A percentile compares a stretch with the other conserved stretches of the same genome.
Evolutionary conservation across 2,113 vertebrate species (phyloP).

Genomic region (Chunga burmeisteri): DNA sequence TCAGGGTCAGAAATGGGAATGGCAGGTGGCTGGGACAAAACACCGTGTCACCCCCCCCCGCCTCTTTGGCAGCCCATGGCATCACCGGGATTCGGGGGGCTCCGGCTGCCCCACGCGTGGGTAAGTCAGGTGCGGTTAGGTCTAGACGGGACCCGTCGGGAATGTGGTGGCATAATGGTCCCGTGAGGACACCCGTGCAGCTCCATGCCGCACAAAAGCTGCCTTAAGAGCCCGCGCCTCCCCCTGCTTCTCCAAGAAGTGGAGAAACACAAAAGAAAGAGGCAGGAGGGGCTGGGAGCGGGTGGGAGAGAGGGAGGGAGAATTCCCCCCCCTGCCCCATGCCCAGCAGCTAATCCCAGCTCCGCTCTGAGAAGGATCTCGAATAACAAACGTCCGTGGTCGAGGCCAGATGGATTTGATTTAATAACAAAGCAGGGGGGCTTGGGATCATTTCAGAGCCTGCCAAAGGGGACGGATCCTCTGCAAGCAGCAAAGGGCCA

Average conservation of each 20-base stretch:
- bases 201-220: background rate
- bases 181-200: background rate
- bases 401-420: slow-evolving; percentile 51
- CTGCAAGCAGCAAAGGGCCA: background rate
- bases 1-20: background rate
- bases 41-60: background rate
- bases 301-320: background rate
- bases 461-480: background rate
- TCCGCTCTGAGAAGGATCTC: slow-evolving; percentile 11
- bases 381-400: background rate
- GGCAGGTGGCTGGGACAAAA: background rate
- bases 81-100: background rate
- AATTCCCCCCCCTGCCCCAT: background rate
- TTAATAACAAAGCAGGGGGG: slow-evolving; percentile 38
- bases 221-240: background rate
- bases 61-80: accelerated
- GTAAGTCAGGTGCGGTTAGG: background rate
- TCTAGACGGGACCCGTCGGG: background rate
- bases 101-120: accelerated
- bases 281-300: background rate
- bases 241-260: background rate
- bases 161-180: background rate
- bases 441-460: background rate
- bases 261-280: slow-evolving; percentile 44
- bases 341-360: slow-evolving; percentile 47